Conservation (phyloP, 1,140 invertebrate species). For the Trichomalopsis sarcophagae region DNA sequence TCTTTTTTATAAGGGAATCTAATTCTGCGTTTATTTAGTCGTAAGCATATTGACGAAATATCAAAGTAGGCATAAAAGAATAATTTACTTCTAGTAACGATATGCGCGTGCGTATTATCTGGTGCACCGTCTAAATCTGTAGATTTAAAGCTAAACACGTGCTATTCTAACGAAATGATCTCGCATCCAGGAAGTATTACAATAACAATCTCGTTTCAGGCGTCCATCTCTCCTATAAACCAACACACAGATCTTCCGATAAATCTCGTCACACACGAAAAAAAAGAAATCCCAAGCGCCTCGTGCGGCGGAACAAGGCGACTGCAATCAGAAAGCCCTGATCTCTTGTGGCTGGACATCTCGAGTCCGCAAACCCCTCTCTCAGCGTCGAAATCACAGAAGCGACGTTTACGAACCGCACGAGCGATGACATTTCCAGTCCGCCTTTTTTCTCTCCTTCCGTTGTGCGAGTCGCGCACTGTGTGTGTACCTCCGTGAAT, state of each 20-base stretch:
- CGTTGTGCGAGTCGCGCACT: slow-evolving; percentile 38
- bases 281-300: not conserved
- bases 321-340: not conserved
- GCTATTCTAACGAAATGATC: not conserved
- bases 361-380: no score
- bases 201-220: not conserved
- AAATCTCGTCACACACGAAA: not conserved
- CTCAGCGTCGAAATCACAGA: not conserved
- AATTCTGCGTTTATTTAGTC: no score
- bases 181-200: not conserved
- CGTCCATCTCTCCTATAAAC: not conserved
- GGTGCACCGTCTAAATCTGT: no score
- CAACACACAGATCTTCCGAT: not conserved
- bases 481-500: slow-evolving; percentile 50
- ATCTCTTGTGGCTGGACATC: not conserved
- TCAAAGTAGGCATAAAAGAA: no score
- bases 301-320: slow-evolving; percentile 48
- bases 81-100: no score
- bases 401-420: not conserved
- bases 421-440: slow-evolving; percentile 68
- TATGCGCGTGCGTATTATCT: no score
- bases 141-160: not conserved
- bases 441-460: slow-evolving; percentile 55
- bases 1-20: no score
- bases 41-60: no score